Percentiles rank a stretch among this genome's conserved stretches.
Evolutionary conservation across 2,797 vertebrate genomes (phyloP).

Genomic region (Discoglossus pictus): DNA sequence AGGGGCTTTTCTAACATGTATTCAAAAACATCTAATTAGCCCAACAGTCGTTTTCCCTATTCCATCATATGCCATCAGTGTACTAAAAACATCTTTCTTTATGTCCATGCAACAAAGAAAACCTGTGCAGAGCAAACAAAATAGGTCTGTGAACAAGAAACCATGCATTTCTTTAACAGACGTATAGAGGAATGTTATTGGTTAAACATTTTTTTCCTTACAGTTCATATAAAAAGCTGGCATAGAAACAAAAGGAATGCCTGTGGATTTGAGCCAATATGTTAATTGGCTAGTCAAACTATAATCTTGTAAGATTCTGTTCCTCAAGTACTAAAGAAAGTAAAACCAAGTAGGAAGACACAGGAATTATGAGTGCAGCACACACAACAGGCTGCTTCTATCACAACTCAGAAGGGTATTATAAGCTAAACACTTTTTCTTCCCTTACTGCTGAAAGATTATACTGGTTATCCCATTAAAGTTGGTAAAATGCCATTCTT

Average conservation of each 20-base stretch:
- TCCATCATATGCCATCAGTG: too few relatives aligned
- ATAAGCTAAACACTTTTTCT: conserved; percentile 94
- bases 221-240: conserved; percentile 61
- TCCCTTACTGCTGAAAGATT: conserved; percentile 96
- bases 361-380: conserved; percentile 75
- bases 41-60: too few relatives aligned
- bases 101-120: not conserved
- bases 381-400: conserved; percentile 75
- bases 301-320: conserved; percentile 59
- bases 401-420: conserved; percentile 92
- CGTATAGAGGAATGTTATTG: conserved; percentile 61
- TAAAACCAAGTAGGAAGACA: conserved; percentile 71
- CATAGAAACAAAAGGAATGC: conserved; percentile 66
- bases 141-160: too few relatives aligned
- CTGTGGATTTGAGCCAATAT: conserved; percentile 66
- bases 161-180: conserved; percentile 47
- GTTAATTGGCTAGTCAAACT: conserved; percentile 59
- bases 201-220: conserved; percentile 53
- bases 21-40: too few relatives aligned
- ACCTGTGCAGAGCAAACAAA: too few relatives aligned
- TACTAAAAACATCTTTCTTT: not conserved
- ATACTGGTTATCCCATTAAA: conserved; percentile 99
- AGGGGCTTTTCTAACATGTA: too few relatives aligned
- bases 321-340: conserved; percentile 71
- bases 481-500: conserved; percentile 99